These are phyloP conservation scores for Drosophila kurseongensis DNA, from an alignment of 1,140 invertebrate genomes.

Conservation along the genomic window DNA sequence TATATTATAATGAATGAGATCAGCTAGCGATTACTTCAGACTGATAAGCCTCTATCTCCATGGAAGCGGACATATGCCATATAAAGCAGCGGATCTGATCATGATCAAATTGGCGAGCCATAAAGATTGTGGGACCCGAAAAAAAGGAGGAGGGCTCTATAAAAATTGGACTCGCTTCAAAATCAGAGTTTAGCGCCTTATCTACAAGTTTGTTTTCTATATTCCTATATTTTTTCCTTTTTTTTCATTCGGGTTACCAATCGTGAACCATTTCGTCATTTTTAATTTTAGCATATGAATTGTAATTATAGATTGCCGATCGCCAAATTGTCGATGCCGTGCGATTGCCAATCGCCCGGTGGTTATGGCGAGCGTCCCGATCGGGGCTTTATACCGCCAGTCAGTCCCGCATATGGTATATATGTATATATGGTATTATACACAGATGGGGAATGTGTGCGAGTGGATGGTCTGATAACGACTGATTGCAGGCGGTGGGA, in stretches of 20 bases:
- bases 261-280: conserved; percentile 66
- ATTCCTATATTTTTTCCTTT: conserved; percentile 3
- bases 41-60: conserved; percentile 13
- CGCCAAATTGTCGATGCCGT: conserved; percentile 17
- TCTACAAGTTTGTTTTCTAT: conserved; percentile 21
- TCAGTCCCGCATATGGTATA: conserved; percentile 8
- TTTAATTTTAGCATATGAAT: conserved; percentile 73
- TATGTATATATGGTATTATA: conserved; percentile 11
- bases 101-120: conserved; percentile 30
- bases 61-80: too few relatives aligned
- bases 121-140: conserved; percentile 12
- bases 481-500: conserved; percentile 52
- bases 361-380: conserved; percentile 23
- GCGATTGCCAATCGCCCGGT: conserved; percentile 33
- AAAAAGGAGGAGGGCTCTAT: not conserved
- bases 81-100: conserved; percentile 16
- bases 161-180: conserved; percentile 10
- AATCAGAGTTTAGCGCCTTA: conserved; percentile 37
- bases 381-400: conserved; percentile 3
- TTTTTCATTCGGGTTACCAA: conserved; percentile 5
- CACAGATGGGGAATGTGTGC: conserved; percentile 1
- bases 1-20: conserved; percentile 54
- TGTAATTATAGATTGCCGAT: conserved; percentile 75
- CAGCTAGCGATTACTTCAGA: conserved; percentile 25
- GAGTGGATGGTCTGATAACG: conserved; percentile 40